A percentile compares a stretch with the other conserved stretches of the same genome.
These are phyloP conservation scores for Coregonus suidteri DNA, from an alignment of 2,797 vertebrate species.

Conservation along the genomic window DNA sequence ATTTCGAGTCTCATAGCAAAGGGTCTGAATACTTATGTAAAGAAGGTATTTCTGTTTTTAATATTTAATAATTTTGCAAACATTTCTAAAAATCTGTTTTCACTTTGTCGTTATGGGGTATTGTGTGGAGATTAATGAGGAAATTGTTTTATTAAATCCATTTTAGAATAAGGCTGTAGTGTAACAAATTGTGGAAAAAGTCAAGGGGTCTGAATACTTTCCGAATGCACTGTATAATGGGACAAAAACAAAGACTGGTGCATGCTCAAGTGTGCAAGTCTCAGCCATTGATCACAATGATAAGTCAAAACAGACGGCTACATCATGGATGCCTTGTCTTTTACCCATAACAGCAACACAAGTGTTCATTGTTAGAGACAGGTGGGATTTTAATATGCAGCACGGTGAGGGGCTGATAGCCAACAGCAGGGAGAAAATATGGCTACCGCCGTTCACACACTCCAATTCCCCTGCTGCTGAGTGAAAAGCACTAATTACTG, in stretches of 20 bases:
- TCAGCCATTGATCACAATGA: neutral
- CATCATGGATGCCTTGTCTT: neutral
- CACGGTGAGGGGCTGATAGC: constrained; percentile 8
- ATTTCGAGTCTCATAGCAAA: no score
- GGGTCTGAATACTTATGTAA: no score
- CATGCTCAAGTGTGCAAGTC: neutral
- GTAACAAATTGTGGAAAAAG: no score
- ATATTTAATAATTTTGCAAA: neutral
- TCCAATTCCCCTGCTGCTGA: constrained; percentile 30
- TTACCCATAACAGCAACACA: neutral
- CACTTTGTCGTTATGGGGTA: no score
- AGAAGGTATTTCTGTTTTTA: neutral
- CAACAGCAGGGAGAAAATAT: constrained; percentile 8
- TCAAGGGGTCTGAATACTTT: no score
- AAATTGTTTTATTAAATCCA: no score
- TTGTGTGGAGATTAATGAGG: no score
- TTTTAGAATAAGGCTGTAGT: no score
- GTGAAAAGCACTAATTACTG: constrained; percentile 40
- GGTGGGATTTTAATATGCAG: neutral
- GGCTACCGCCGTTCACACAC: constrained; percentile 30
- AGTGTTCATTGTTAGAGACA: constrained; percentile 1
- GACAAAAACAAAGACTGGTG: neutral
- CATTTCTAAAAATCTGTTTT: neutral
- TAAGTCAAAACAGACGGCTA: no score
- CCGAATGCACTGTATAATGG: no score